A percentile compares a stretch with the other conserved stretches of the same genome.
These are phyloP conservation scores for Coleophora flavipennella DNA, from an alignment of 2,888 invertebrate genomes.

Conservation along the genomic window DNA sequence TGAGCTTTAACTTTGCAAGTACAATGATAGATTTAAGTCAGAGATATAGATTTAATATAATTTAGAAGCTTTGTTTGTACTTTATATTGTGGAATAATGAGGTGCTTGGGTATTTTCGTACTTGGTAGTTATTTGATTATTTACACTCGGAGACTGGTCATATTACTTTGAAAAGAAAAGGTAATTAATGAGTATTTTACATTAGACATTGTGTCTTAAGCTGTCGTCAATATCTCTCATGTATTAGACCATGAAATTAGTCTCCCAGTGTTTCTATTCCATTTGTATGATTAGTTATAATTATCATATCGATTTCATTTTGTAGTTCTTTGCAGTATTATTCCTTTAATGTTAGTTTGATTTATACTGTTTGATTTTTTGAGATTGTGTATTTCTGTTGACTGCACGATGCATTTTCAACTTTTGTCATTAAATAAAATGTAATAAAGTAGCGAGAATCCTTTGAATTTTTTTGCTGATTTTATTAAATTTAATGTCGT, in stretches of 20 bases:
- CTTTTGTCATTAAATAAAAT: too few relatives aligned
- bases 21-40: slow-evolving; percentile 45
- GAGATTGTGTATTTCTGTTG: slow-evolving; percentile 13
- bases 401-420: too few relatives aligned
- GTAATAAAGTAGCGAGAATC: background rate
- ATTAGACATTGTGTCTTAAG: too few relatives aligned
- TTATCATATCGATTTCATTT: too few relatives aligned
- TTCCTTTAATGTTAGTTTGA: too few relatives aligned
- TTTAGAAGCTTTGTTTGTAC: slow-evolving; percentile 58
- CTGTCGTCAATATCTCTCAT: too few relatives aligned
- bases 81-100: slow-evolving; percentile 35
- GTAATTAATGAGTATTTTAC: too few relatives aligned
- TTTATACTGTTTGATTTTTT: slow-evolving; percentile 17
- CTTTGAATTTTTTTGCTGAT: background rate
- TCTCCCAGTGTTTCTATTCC: slow-evolving; percentile 3
- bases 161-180: too few relatives aligned
- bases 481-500: slow-evolving; percentile 2
- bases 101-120: slow-evolving; percentile 20
- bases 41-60: slow-evolving; percentile 44
- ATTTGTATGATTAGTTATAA: background rate
- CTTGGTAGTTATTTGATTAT: slow-evolving; percentile 20
- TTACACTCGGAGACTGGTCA: slow-evolving; percentile 5
- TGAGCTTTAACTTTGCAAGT: slow-evolving; percentile 65
- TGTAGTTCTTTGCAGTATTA: too few relatives aligned
- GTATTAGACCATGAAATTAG: too few relatives aligned